Evolutionary conservation across 1,140 invertebrate genomes (phyloP).

Genomic region (Listronotus oregonensis): DNA sequence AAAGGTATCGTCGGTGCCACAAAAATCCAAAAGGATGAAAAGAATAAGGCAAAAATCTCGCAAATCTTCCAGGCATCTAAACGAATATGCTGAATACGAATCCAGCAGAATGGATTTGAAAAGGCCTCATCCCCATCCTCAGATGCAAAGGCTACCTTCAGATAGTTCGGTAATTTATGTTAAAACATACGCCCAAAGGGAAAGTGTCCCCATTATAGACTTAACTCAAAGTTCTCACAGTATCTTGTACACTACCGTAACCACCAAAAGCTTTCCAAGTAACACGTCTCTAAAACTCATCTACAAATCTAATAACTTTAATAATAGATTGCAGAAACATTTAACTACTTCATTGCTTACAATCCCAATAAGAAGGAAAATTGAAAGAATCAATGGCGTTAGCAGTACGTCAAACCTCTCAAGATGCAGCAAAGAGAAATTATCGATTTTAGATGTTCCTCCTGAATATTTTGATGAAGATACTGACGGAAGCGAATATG

Average conservation of each 20-base stretch:
- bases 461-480: slow-evolving; percentile 27
- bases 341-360: slow-evolving; percentile 12
- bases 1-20: background rate
- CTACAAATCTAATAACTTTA: slow-evolving; percentile 21
- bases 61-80: slow-evolving; percentile 3
- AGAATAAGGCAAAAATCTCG: background rate
- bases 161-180: slow-evolving; percentile 26
- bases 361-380: slow-evolving; percentile 6
- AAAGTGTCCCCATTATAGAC: slow-evolving; percentile 19
- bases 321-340: slow-evolving; percentile 4
- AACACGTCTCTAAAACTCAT: slow-evolving; percentile 17
- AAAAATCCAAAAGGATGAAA: slow-evolving; percentile 14
- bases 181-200: slow-evolving; percentile 10
- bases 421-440: slow-evolving; percentile 14
- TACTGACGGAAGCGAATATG: slow-evolving; percentile 23
- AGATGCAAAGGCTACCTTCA: slow-evolving; percentile 4
- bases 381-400: background rate
- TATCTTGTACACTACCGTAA: slow-evolving; percentile 8
- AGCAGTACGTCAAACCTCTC: slow-evolving; percentile 9
- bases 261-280: slow-evolving; percentile 7
- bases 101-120: slow-evolving; percentile 21
- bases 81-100: slow-evolving; percentile 15
- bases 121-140: background rate
- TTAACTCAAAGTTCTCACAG: slow-evolving; percentile 23
- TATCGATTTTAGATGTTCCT: slow-evolving; percentile 24